Evolutionary conservation across 1,140 invertebrate species (phyloP).

Genomic region (Myzus persicae): DNA sequence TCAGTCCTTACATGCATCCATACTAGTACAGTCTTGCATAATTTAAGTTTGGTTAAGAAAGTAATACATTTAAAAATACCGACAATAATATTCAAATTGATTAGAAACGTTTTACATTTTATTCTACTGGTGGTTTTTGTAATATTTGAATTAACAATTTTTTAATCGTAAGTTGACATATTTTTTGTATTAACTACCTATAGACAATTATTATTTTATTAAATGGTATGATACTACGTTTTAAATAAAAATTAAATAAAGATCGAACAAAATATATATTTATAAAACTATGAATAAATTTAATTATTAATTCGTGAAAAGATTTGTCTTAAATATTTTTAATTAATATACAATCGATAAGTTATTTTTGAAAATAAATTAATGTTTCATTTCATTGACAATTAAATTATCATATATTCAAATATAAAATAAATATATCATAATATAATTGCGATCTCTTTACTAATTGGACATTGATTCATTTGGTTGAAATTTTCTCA

Average conservation of each 20-base stretch:
- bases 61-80: neutral
- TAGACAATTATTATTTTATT: neutral
- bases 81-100: neutral
- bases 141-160: neutral
- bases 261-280: neutral
- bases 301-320: neutral
- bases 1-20: neutral
- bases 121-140: neutral
- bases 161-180: neutral
- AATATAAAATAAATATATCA: neutral
- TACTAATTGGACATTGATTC: neutral
- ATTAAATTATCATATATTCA: neutral
- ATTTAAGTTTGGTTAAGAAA: neutral
- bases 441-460: no score
- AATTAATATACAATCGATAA: neutral
- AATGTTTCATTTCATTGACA: neutral
- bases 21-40: neutral
- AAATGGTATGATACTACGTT: neutral
- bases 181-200: neutral
- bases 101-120: neutral
- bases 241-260: neutral
- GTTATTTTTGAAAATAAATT: neutral
- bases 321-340: neutral
- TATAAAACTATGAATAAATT: neutral
- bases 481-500: neutral